Percentiles rank a stretch among this genome's conserved stretches.
These are phyloP conservation scores for Antidorcas marsupialis DNA, from an alignment of 2,113 vertebrate species.

Conservation along the genomic window DNA sequence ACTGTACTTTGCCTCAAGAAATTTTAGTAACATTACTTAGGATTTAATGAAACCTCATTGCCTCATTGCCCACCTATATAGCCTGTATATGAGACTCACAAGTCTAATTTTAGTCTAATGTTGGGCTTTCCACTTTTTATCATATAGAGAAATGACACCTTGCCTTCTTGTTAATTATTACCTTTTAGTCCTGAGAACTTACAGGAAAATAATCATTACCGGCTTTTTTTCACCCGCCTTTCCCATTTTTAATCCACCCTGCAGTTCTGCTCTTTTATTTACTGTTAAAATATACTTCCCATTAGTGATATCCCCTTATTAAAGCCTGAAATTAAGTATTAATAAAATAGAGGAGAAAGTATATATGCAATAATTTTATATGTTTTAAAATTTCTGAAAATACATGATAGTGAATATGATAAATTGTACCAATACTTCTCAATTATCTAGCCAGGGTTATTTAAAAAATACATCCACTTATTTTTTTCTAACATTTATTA, in stretches of 20 bases:
- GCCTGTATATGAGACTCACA: slow-evolving; percentile 12
- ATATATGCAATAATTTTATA: not conserved
- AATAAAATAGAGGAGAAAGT: not conserved
- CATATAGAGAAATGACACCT: slow-evolving; percentile 29
- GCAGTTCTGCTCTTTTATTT: not conserved
- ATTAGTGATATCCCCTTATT: not conserved
- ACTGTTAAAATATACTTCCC: not conserved
- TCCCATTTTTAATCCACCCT: not conserved
- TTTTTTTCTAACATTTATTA: not conserved
- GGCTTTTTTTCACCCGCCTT: not conserved
- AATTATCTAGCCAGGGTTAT: not conserved
- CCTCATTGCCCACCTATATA: slow-evolving; percentile 43
- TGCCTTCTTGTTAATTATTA: not conserved
- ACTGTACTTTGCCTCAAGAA: not conserved
- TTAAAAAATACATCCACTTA: not conserved
- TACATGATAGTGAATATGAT: not conserved
- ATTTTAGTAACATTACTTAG: slow-evolving; percentile 47
- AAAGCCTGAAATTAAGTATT: not conserved
- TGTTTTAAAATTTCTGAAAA: not conserved
- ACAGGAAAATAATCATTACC: not conserved
- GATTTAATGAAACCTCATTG: slow-evolving; percentile 60
- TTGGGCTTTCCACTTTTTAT: slow-evolving; percentile 31
- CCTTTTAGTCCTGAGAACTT: not conserved
- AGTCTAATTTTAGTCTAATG: not conserved
- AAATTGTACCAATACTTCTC: not conserved